Conservation (phyloP, 2,797 vertebrate species). For the Chloroceryle inda region DNA sequence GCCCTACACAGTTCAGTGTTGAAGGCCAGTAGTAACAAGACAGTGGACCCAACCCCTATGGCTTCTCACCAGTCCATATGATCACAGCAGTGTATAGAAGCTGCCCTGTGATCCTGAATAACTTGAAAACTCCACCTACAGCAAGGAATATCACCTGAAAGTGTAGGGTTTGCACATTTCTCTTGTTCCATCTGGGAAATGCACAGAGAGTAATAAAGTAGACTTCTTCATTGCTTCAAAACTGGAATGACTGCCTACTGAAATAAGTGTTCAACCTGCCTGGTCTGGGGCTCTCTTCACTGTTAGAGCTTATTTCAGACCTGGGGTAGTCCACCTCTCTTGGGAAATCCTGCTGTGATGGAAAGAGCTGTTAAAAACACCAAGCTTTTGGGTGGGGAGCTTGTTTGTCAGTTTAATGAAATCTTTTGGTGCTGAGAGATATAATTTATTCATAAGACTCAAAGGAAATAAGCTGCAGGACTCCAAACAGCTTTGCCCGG, state of each 20-base stretch:
- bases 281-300: background rate
- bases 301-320: background rate
- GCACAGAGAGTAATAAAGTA: accelerated
- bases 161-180: background rate
- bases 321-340: background rate
- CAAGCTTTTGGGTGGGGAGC: background rate
- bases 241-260: background rate
- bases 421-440: background rate
- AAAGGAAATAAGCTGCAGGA: background rate
- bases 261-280: background rate
- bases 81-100: background rate
- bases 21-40: background rate
- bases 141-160: background rate
- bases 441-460: background rate
- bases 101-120: background rate
- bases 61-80: background rate
- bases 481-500: background rate
- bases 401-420: background rate
- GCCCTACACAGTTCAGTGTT: accelerated
- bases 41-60: accelerated
- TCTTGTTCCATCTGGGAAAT: background rate
- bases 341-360: background rate
- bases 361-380: background rate
- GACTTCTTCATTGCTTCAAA: background rate
- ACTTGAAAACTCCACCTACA: background rate